A percentile compares a stretch with the other conserved stretches of the same genome.
Conservation (phyloP, 2,113 vertebrate genomes). For the Hypanus sabinus region DNA sequence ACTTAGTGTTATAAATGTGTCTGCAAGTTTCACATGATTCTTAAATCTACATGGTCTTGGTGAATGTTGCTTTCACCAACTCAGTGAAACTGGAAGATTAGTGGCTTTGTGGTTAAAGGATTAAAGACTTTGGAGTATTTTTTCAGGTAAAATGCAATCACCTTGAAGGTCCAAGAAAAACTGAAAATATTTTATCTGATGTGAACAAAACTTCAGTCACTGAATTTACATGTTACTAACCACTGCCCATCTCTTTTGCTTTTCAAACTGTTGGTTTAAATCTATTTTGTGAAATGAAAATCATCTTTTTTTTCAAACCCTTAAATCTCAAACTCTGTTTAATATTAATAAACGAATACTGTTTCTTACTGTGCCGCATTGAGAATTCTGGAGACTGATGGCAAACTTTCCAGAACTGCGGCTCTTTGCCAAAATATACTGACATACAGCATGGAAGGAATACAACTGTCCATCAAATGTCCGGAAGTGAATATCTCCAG, state of each 20-base stretch:
- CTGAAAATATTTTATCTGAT: neutral
- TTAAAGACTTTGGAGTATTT: slow-evolving; percentile 49
- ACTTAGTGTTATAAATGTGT: slow-evolving; percentile 54
- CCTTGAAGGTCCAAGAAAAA: neutral
- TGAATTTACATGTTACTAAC: neutral
- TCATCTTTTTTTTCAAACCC: neutral
- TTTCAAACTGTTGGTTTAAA: neutral
- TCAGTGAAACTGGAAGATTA: slow-evolving; percentile 51
- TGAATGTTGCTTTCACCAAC: slow-evolving; percentile 57
- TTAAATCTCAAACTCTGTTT: neutral
- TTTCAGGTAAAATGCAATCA: slow-evolving; percentile 41
- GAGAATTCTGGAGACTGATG: slow-evolving; percentile 76
- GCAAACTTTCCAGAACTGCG: slow-evolving; percentile 71
- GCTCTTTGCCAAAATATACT: slow-evolving; percentile 87
- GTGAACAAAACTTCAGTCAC: neutral
- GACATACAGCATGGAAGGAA: slow-evolving; percentile 80
- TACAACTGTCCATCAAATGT: slow-evolving; percentile 85
- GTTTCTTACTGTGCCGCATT: slow-evolving; percentile 77
- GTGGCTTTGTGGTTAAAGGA: slow-evolving; percentile 50
- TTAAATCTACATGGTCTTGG: slow-evolving; percentile 49
- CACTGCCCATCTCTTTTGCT: neutral
- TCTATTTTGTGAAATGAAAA: neutral
- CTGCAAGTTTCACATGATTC: slow-evolving; percentile 62
- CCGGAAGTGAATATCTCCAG: slow-evolving; percentile 80
- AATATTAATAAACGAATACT: neutral